Evolutionary conservation across 2,113 vertebrate species (phyloP).

Genomic region (Edolisoma coerulescens): DNA sequence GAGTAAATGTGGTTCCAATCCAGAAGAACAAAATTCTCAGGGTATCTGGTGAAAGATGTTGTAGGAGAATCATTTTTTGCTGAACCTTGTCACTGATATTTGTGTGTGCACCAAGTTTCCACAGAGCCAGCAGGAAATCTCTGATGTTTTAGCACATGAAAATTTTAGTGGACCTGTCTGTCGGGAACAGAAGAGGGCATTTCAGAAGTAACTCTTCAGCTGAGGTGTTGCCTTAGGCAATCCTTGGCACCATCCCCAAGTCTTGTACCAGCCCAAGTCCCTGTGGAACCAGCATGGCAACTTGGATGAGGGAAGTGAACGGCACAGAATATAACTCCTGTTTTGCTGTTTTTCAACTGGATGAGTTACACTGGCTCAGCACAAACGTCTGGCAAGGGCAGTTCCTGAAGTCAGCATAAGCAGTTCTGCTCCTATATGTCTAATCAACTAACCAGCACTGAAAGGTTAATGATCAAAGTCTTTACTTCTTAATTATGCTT

Average conservation of each 20-base stretch:
- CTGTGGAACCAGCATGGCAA: neutral
- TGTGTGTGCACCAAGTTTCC: neutral
- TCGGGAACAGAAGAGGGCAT: neutral
- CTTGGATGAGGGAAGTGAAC: neutral
- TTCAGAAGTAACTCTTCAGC: neutral
- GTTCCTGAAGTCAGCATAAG: neutral
- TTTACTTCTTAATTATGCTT: neutral
- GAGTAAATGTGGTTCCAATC: neutral
- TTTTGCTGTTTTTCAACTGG: neutral
- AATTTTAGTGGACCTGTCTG: neutral
- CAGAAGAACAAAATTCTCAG: constrained; percentile 25
- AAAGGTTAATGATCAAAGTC: neutral
- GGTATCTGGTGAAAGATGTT: neutral
- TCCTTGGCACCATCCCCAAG: neutral
- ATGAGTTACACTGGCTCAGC: neutral
- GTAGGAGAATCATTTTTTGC: neutral
- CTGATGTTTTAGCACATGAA: neutral
- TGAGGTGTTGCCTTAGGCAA: neutral
- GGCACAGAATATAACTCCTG: neutral
- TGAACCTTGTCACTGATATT: neutral
- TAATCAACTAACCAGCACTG: neutral
- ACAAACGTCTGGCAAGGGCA: neutral
- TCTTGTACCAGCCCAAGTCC: neutral
- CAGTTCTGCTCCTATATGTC: neutral
- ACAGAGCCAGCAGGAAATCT: neutral